Percentiles rank a stretch among this genome's conserved stretches.
phyloP scores from a whole-genome alignment of 2,113 vertebrate species.

The Archilochus colubris region DNA sequence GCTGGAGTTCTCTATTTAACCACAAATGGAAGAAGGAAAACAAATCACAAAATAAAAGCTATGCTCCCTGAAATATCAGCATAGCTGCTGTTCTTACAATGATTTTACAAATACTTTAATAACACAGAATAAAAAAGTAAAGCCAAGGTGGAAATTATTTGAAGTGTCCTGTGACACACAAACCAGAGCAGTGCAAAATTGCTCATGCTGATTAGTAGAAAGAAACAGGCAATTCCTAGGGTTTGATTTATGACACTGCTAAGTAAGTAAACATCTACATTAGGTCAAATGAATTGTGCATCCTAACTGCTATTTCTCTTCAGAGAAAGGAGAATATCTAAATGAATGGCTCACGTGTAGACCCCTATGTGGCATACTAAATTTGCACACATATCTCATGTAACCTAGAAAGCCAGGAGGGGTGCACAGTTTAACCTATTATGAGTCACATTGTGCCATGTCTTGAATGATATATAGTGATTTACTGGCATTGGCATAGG shows the following conservation, averaged over 20 bases:
- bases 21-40: not conserved
- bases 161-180: not conserved
- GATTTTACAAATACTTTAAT: not conserved
- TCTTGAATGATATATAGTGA: not conserved
- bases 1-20: not conserved
- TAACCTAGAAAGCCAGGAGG: not conserved
- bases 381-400: not conserved
- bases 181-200: not conserved
- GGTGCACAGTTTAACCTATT: not conserved
- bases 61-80: not conserved
- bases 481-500: not conserved
- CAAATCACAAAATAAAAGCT: not conserved
- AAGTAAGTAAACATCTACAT: conserved; percentile 16
- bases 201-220: not conserved
- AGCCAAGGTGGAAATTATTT: not conserved
- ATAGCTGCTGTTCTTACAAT: not conserved
- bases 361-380: not conserved
- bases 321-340: not conserved
- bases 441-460: not conserved
- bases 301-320: not conserved
- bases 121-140: not conserved
- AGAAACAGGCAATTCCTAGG: not conserved
- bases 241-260: not conserved
- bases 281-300: not conserved
- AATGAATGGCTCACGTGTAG: not conserved